Percentiles rank a stretch among this genome's conserved stretches.
Evolutionary conservation across 2,888 invertebrate genomes (phyloP).

Genomic region (Micoletzkya japonica): DNA sequence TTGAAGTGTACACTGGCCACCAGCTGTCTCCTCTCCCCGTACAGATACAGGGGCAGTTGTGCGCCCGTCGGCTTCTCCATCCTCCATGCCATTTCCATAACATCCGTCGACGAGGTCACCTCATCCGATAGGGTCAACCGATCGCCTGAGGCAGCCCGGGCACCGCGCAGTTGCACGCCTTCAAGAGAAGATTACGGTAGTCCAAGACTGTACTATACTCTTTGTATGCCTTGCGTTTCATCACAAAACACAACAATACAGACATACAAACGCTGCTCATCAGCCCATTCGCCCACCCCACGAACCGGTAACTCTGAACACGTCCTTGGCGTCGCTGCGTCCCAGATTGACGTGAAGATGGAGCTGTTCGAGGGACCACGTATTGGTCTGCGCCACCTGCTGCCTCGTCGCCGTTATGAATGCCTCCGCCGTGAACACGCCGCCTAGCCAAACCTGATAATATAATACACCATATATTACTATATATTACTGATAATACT

Average conservation of each 20-base stretch:
- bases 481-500: no score
- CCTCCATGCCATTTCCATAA: conserved; percentile 22
- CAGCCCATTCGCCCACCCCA: conserved; percentile 55
- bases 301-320: conserved; percentile 67
- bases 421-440: conserved; percentile 95
- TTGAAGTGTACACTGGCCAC: conserved; percentile 92
- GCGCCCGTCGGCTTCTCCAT: conserved; percentile 69
- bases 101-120: conserved; percentile 8
- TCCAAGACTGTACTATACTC: conserved; percentile 47
- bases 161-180: conserved; percentile 93
- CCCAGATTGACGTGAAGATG: conserved; percentile 73
- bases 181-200: neutral
- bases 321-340: conserved; percentile 67
- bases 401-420: conserved; percentile 98
- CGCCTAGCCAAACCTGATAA: conserved; percentile 85
- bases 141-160: conserved; percentile 84
- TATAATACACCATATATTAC: conserved; percentile 28
- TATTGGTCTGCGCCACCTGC: conserved; percentile 86
- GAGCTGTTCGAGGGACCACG: conserved; percentile 88
- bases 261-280: neutral
- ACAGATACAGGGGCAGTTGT: conserved; percentile 92
- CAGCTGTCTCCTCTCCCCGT: conserved; percentile 89
- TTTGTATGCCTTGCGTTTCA: neutral
- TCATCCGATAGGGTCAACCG: conserved; percentile 86
- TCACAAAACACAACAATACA: neutral